These are phyloP conservation scores for Falco novaeseelandiae DNA, from an alignment of 2,797 vertebrate genomes.

Conservation along the genomic window DNA sequence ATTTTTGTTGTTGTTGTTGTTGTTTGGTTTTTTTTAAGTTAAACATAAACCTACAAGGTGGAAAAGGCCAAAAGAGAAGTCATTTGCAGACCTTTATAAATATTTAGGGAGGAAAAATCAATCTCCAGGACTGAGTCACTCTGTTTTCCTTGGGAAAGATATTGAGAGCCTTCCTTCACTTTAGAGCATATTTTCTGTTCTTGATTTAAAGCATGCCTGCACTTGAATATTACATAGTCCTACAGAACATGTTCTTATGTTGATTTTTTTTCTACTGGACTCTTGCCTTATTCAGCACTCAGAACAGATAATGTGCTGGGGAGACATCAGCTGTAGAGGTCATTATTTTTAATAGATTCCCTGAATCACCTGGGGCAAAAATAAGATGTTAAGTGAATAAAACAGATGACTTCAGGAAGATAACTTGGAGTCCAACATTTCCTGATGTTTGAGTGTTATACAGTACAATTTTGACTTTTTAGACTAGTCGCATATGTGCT, in stretches of 20 bases:
- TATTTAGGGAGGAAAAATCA: conserved; percentile 34
- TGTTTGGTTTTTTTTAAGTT: not conserved
- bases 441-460: not conserved
- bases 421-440: not conserved
- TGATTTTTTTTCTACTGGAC: not conserved
- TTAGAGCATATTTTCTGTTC: not conserved
- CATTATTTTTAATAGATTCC: conserved; percentile 24
- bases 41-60: not conserved
- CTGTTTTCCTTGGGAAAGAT: conserved; percentile 28
- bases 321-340: not conserved
- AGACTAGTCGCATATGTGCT: not conserved
- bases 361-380: not conserved
- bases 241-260: not conserved
- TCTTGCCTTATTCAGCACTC: not conserved
- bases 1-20: no score
- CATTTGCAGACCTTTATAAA: not conserved
- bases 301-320: not conserved
- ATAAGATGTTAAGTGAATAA: not conserved
- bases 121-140: not conserved
- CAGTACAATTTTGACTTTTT: not conserved
- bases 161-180: not conserved
- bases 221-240: not conserved
- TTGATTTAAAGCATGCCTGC: conserved; percentile 1
- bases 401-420: not conserved
- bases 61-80: not conserved